Percentiles rank a stretch among this genome's conserved stretches.
These are phyloP conservation scores for Mycalesis mineus DNA, from an alignment of 2,888 invertebrate genomes.

Conservation along the genomic window DNA sequence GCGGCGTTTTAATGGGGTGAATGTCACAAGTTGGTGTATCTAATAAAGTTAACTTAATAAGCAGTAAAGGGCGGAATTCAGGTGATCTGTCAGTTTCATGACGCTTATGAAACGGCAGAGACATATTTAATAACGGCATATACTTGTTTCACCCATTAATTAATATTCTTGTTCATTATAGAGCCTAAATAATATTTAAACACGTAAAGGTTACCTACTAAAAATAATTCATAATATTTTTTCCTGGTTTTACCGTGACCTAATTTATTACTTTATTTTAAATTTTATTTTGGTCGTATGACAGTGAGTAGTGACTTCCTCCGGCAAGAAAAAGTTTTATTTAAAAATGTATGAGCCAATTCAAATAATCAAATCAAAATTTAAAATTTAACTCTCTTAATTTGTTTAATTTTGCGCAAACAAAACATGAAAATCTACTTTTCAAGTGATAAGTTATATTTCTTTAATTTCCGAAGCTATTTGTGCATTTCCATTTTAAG, in stretches of 20 bases:
- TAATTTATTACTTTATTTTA: too few relatives aligned
- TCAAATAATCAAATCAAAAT: background rate
- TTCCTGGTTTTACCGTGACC: too few relatives aligned
- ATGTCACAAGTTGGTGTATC: conserved; percentile 10
- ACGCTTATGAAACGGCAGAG: conserved; percentile 35
- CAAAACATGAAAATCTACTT: conserved; percentile 11
- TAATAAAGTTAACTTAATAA: conserved; percentile 50
- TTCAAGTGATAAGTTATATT: conserved; percentile 8
- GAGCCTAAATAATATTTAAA: background rate
- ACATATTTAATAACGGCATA: conserved; percentile 35
- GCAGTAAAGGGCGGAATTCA: conserved; percentile 43
- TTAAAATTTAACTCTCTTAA: background rate
- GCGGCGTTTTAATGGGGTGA: conserved; percentile 4
- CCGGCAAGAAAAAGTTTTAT: too few relatives aligned
- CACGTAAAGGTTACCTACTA: too few relatives aligned
- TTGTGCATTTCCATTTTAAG: background rate
- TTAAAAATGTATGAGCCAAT: background rate
- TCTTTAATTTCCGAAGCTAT: conserved; percentile 5
- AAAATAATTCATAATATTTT: too few relatives aligned
- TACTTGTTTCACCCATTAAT: conserved; percentile 36
- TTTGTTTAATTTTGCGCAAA: conserved; percentile 10
- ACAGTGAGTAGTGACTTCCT: too few relatives aligned
- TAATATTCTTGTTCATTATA: conserved; percentile 37
- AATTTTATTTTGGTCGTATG: too few relatives aligned
- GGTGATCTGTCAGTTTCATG: conserved; percentile 47